A percentile compares a stretch with the other conserved stretches of the same genome.
phyloP scores from a whole-genome alignment of 2,888 invertebrate genomes.

The Drosophila meridionalis region DNA sequence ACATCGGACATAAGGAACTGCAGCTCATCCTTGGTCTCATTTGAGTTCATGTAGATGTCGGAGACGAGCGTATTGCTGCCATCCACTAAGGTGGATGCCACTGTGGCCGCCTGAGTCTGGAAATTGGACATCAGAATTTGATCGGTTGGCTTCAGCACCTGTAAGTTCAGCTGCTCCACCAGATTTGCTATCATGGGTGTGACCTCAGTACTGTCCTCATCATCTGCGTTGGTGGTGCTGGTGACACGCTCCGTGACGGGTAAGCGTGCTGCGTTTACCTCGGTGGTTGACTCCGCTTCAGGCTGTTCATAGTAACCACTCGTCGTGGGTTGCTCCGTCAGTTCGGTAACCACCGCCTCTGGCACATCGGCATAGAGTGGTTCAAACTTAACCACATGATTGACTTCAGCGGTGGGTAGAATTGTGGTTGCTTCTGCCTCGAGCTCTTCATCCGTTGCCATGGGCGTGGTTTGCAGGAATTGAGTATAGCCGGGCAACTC shows the following conservation, averaged over 20 bases:
- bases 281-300: constrained; percentile 29
- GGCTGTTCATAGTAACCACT: constrained; percentile 21
- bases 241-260: constrained; percentile 67
- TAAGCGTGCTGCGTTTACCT: constrained; percentile 30
- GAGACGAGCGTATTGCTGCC: constrained; percentile 67
- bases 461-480: constrained; percentile 64
- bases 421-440: constrained; percentile 31
- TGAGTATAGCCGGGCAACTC: constrained; percentile 54
- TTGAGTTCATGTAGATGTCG: constrained; percentile 68
- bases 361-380: constrained; percentile 74
- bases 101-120: constrained; percentile 84
- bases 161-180: constrained; percentile 73
- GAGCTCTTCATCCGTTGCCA: constrained; percentile 41
- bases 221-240: constrained; percentile 47
- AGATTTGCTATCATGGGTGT: constrained; percentile 74
- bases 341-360: constrained; percentile 72
- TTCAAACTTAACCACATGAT: constrained; percentile 73
- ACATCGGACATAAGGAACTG: constrained; percentile 84
- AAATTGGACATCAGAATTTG: constrained; percentile 83
- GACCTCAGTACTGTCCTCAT: constrained; percentile 56
- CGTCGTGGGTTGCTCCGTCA: constrained; percentile 52
- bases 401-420: constrained; percentile 34
- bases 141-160: constrained; percentile 71
- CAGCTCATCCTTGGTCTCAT: constrained; percentile 82
- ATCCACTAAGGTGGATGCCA: constrained; percentile 84